Evolutionary conservation across 2,797 vertebrate species (phyloP).

Genomic region (Sebastes matsubarae): DNA sequence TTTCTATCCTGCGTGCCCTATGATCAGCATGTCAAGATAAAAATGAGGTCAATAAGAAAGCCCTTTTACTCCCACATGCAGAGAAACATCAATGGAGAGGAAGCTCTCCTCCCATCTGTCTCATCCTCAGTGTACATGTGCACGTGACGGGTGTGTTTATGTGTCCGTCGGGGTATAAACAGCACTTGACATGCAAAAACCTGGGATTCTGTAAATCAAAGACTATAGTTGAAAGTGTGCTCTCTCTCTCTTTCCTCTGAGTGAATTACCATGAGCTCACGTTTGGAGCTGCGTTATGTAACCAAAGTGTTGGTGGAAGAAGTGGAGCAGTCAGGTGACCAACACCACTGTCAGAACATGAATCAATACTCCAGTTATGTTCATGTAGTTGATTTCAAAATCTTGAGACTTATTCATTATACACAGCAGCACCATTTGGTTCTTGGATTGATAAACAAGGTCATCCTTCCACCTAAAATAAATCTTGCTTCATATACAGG

Average conservation of each 20-base stretch:
- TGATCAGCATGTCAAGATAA: neutral
- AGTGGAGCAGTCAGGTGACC: constrained; percentile 65
- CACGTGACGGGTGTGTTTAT: constrained; percentile 47
- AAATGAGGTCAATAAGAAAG: constrained; percentile 2
- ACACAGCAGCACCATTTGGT: rapidly evolving
- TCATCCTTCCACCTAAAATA: neutral
- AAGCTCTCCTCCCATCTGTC: constrained; percentile 45
- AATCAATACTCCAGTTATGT: neutral
- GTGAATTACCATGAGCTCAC: constrained; percentile 49
- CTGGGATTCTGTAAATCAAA: constrained; percentile 36
- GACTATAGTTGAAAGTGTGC: neutral
- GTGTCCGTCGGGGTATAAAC: neutral
- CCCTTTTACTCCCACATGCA: constrained; percentile 19
- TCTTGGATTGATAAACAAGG: neutral
- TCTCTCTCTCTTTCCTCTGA: constrained; percentile 34
- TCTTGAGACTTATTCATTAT: neutral
- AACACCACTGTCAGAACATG: neutral
- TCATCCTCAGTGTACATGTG: constrained; percentile 49
- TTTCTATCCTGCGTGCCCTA: neutral
- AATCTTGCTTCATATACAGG: neutral
- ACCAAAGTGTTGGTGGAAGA: constrained; percentile 42
- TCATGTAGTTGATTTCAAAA: neutral
- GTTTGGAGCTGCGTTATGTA: constrained; percentile 55
- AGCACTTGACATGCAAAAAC: constrained; percentile 45
- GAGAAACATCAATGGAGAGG: constrained; percentile 49